phyloP scores from a whole-genome alignment of 2,113 vertebrate species.

The Acanthisitta chloris region DNA sequence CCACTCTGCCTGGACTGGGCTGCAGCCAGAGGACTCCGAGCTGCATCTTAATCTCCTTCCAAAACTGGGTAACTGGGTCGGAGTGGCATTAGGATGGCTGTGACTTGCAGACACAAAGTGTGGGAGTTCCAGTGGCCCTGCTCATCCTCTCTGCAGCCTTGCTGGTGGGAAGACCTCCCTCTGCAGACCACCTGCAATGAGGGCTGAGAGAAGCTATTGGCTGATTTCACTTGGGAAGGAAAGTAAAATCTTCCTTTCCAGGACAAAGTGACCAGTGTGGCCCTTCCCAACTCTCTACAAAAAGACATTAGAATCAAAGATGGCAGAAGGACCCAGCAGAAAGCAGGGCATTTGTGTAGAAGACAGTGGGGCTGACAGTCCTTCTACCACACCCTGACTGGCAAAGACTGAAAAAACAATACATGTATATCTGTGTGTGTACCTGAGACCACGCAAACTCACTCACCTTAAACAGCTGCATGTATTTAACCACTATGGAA shows the following conservation, averaged over 20 bases:
- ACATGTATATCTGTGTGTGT: not conserved
- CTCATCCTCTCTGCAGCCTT: accelerated
- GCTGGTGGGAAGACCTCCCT: not conserved
- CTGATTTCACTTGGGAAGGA: not conserved
- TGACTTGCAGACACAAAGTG: not conserved
- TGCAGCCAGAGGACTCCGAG: not conserved
- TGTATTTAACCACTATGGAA: not conserved
- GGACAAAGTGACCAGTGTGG: not conserved
- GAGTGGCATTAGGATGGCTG: not conserved
- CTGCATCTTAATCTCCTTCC: not conserved
- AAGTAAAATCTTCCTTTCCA: not conserved
- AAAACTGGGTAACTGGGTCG: not conserved
- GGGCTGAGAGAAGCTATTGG: not conserved
- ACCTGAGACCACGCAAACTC: not conserved
- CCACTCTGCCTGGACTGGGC: not conserved
- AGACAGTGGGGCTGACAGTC: accelerated
- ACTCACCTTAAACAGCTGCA: not conserved
- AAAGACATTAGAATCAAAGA: not conserved
- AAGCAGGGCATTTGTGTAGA: not conserved
- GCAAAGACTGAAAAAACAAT: not conserved
- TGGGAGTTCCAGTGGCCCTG: accelerated
- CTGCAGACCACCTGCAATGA: not conserved
- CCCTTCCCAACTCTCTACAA: not conserved
- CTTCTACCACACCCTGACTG: not conserved
- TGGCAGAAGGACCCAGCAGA: not conserved